Evolutionary conservation across 2,113 vertebrate genomes (phyloP).

Genomic region (Tyto alba): DNA sequence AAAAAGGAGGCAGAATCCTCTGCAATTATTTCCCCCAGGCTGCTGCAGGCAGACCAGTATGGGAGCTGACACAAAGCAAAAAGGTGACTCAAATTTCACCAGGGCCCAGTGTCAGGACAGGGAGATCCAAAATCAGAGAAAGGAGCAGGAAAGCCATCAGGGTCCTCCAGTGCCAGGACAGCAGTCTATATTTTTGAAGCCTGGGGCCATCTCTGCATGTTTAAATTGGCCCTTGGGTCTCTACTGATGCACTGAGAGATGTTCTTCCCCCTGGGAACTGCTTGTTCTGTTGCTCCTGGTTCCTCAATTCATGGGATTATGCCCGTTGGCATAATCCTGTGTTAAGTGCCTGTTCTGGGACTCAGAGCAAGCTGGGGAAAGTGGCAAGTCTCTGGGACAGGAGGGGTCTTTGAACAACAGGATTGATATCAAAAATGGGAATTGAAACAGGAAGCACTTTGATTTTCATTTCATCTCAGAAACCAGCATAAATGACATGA

Average conservation of each 20-base stretch:
- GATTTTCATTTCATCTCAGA: background rate
- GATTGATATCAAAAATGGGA: background rate
- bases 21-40: background rate
- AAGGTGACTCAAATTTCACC: background rate
- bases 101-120: background rate
- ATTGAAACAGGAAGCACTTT: background rate
- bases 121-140: background rate
- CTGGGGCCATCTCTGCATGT: background rate
- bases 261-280: background rate
- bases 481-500: background rate
- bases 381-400: background rate
- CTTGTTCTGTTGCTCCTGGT: background rate
- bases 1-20: background rate
- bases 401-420: background rate
- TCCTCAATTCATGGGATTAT: background rate
- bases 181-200: rapidly evolving
- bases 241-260: background rate
- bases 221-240: background rate
- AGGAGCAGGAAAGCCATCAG: background rate
- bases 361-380: background rate
- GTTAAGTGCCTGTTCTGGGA: background rate
- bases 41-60: background rate
- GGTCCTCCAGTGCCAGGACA: background rate
- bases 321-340: background rate
- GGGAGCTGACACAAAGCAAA: background rate